phyloP scores from a whole-genome alignment of 2,113 vertebrate genomes.

The Forbesichthys agassizii region DNA sequence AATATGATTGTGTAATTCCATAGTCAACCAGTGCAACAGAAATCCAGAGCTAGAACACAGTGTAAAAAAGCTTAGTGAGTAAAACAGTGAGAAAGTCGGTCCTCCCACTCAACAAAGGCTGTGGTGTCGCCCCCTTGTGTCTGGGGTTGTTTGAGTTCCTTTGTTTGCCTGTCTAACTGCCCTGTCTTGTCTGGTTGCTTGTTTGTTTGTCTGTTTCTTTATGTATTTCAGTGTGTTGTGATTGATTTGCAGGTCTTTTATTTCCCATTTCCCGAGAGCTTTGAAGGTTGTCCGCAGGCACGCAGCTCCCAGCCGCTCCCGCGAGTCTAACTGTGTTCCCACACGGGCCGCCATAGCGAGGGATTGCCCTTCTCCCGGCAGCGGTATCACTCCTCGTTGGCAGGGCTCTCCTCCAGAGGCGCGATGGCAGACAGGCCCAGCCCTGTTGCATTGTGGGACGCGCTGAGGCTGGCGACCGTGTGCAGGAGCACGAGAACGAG shows the following conservation, averaged over 20 bases:
- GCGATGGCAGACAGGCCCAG: slow-evolving; percentile 83
- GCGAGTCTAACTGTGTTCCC: slow-evolving; percentile 65
- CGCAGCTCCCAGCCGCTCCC: slow-evolving; percentile 49
- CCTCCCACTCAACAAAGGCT: slow-evolving; percentile 88
- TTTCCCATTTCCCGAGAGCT: slow-evolving; percentile 72
- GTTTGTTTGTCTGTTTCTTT: not conserved
- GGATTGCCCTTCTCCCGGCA: slow-evolving; percentile 55
- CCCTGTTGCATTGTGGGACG: slow-evolving; percentile 89
- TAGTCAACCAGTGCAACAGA: slow-evolving; percentile 94
- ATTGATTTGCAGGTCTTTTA: slow-evolving; percentile 70
- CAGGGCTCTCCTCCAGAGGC: slow-evolving; percentile 87
- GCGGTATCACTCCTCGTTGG: slow-evolving; percentile 86
- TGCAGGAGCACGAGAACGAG: slow-evolving; percentile 95
- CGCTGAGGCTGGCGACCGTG: slow-evolving; percentile 94
- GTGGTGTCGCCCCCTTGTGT: slow-evolving; percentile 74
- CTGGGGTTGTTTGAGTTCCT: slow-evolving; percentile 53
- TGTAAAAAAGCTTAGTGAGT: slow-evolving; percentile 97
- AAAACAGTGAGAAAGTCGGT: slow-evolving; percentile 88
- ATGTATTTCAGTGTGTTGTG: slow-evolving; percentile 74
- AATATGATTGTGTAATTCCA: slow-evolving; percentile 84
- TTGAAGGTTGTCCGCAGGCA: slow-evolving; percentile 66
- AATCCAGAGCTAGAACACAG: slow-evolving; percentile 95
- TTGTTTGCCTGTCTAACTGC: slow-evolving; percentile 48
- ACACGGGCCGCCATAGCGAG: slow-evolving; percentile 69
- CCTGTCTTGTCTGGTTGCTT: slow-evolving; percentile 17